Base-by-base conservation (phyloP, 2,888 invertebrate species). In the Cyclophora albipunctata region DNA sequence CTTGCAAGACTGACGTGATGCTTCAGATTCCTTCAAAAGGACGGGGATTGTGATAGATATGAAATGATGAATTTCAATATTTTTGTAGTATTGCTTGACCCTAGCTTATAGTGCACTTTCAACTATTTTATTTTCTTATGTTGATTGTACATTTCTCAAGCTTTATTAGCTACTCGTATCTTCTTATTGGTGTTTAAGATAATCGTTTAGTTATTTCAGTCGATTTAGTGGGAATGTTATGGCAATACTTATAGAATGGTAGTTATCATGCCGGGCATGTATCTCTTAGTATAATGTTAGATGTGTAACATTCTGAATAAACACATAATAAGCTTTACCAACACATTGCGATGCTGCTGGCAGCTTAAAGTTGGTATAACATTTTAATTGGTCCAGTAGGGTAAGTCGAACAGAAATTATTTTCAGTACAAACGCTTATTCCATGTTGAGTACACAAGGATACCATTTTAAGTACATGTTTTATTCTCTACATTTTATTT, bases 1-100 rank as follows among this genome's bases (percentile, higher is more conserved):
- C 83, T 80, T 77, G 82, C 79, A 85, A 87, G 87, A 86, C 86
- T 86, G 86, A 86, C 64, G 67, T 55, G 62, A 63, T 69, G 66
- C 75, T 67, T 71, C 71, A 53, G 63, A 65, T 58, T 81, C 85
- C 86, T 86, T 85, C 50, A 69, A 74, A 86, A 86, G 86, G 86
- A 81, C 46, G 58, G 64, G 64, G 73, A 71, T 71, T 77, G 81
- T 79, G 80, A 83, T 81, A 78, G 55, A 58, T 63, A 54, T 43
- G 61, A 62, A 65, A 49, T 59, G 50, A 64, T 63, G 74, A 68
- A 79, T 77, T 73, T 66, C 68, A 51, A 76, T 83, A 82, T 81
- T 82, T 84, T 80, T 81, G 59, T 79, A 83, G 6, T 20, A 34
- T 5, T 64, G 69, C 67, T 66, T 67, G 62, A 58, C 49, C 51